Percentiles rank a stretch among this genome's conserved stretches.
Evolutionary conservation across 2,113 vertebrate genomes (phyloP).

Genomic region (Arvicanthis niloticus): DNA sequence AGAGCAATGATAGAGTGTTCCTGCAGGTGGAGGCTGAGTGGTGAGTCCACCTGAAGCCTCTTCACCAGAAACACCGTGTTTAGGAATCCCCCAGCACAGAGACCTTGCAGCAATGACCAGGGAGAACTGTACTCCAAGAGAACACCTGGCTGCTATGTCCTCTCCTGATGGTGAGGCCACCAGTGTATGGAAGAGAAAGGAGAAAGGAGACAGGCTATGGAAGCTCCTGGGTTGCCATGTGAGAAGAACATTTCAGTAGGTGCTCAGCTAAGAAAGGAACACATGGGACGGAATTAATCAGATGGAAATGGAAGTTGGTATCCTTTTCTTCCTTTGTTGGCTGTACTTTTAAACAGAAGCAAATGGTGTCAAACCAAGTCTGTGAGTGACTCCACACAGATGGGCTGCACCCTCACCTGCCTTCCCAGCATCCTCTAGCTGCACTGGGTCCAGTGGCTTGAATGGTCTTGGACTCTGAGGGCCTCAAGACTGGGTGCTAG

Average conservation of each 20-base stretch:
- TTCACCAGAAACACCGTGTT: not conserved
- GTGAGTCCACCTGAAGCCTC: not conserved
- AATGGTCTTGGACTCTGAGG: not conserved
- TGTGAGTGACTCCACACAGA: rapidly evolving
- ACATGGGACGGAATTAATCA: rapidly evolving
- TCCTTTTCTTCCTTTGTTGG: not conserved
- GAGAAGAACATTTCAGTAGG: not conserved
- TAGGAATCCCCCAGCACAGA: too few species aligned
- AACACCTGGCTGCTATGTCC: not conserved
- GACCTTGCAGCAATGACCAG: rapidly evolving
- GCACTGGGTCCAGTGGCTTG: rapidly evolving
- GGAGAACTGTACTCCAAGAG: too few species aligned
- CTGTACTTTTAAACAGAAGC: not conserved
- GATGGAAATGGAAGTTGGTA: not conserved
- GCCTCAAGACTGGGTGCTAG: not conserved
- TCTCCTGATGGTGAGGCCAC: rapidly evolving
- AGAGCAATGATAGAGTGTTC: not conserved
- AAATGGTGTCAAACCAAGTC: not conserved
- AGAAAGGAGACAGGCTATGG: too few species aligned
- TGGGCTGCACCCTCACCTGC: rapidly evolving
- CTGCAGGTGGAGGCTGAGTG: rapidly evolving
- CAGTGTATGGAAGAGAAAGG: rapidly evolving
- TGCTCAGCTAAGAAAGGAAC: not conserved
- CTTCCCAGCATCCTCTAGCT: not conserved
- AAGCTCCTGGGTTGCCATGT: rapidly evolving